Evolutionary conservation across 2,888 invertebrate genomes (phyloP).

Genomic region (Crepidodera aurea): DNA sequence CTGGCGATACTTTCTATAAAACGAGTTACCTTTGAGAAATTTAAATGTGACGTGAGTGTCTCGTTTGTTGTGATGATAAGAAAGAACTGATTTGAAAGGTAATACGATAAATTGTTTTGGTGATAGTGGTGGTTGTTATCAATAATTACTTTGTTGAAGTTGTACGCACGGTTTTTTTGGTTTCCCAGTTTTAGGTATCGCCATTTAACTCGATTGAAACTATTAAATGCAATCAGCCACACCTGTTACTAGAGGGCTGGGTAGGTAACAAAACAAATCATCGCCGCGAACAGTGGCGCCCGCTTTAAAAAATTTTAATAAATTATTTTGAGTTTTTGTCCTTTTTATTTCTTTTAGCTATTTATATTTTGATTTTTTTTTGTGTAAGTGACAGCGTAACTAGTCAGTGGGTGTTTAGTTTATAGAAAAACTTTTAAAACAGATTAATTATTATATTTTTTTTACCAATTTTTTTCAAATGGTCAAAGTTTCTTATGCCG

Average conservation of each 20-base stretch:
- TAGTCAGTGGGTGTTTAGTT: no score
- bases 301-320: no score
- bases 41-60: slow-evolving; percentile 17
- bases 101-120: slow-evolving; percentile 8
- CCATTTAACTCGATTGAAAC: neutral
- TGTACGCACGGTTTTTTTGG: neutral
- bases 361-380: no score
- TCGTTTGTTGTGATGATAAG: slow-evolving; percentile 1
- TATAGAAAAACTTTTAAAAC: no score
- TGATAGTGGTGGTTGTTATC: slow-evolving; percentile 11
- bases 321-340: no score
- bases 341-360: no score
- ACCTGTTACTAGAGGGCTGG: slow-evolving; percentile 30
- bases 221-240: slow-evolving; percentile 28
- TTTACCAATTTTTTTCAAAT: no score
- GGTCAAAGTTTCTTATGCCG: no score
- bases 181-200: no score
- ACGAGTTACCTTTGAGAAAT: slow-evolving; percentile 15
- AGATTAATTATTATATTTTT: no score
- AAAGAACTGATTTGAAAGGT: slow-evolving; percentile 15
- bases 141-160: neutral
- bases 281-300: slow-evolving; percentile 23
- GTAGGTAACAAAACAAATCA: slow-evolving; percentile 36
- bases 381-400: no score
- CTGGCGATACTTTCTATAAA: slow-evolving; percentile 9